Conservation (phyloP, 2,797 vertebrate species). For the Sebastes taczanowskii region DNA sequence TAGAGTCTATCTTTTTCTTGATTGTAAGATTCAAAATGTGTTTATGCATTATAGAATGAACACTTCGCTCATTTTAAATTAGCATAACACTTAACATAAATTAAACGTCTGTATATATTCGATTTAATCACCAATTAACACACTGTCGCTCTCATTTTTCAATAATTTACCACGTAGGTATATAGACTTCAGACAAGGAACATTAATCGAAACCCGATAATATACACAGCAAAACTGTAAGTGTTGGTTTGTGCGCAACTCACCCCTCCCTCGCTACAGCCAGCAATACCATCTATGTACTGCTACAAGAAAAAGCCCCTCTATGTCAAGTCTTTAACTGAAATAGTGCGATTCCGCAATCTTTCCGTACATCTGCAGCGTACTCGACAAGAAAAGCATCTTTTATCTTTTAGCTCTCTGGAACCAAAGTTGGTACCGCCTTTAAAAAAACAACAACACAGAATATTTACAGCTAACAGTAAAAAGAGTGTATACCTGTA, state of each 20-base stretch:
- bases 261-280: background rate
- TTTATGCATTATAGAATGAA: constrained; percentile 42
- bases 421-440: constrained; percentile 23
- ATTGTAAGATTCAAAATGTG: constrained; percentile 54
- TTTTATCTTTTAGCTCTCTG: constrained; percentile 32
- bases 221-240: constrained; percentile 34
- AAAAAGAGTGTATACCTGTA: constrained; percentile 68
- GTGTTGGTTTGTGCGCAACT: constrained; percentile 28
- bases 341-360: constrained; percentile 20
- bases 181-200: constrained; percentile 11
- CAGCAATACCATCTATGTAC: constrained; percentile 25
- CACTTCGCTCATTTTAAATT: constrained; percentile 11
- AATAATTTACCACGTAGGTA: background rate
- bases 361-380: constrained; percentile 30
- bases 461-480: constrained; percentile 73
- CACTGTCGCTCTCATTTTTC: background rate
- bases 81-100: constrained; percentile 10
- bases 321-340: background rate
- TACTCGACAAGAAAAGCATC: constrained; percentile 29
- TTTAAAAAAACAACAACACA: constrained; percentile 42
- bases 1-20: constrained; percentile 27
- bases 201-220: constrained; percentile 30
- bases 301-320: constrained; percentile 32
- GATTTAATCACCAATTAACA: background rate
- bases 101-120: background rate